Evolutionary conservation across 2,797 vertebrate genomes (phyloP), one percentile per base, ranked within the genome.

Genomic region (Enoplosus armatus): DNA sequence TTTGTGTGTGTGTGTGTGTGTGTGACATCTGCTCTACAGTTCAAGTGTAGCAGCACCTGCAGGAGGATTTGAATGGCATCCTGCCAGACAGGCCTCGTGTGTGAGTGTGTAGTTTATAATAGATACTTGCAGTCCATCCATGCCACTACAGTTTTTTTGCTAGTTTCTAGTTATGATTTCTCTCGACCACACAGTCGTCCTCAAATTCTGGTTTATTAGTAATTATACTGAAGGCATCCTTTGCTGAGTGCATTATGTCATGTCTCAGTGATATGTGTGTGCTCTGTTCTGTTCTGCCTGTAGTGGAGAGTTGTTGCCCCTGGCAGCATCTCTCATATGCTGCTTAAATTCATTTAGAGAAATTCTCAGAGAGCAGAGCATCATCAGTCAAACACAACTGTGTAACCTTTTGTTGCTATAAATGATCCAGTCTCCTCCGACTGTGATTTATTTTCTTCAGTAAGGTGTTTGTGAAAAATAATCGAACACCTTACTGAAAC

Each of bases 371-470:
- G 60, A 76, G 68, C 73, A 10, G 18, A 59, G 60, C 60, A 33
- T 64, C 67, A 73, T 73, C 70, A 58, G 68, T 80, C 45, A 64
- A 63, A 66, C 64, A 59, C 65, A 56, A 24, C 43, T 54, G 24
- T 33, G 33, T 29, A 64, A 50, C 50, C 24, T 37, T 69, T 60
- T 43, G 53, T 77, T 64, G 64, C 41, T 27, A 4, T 37, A 59
- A 78, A 79, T 45, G 59, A 2, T 78, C 35, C 53, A 18, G 22
- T 53, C 69, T 75, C 37, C 27, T 65, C 75, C 11, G 26, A 4
- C 14, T 43, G 15, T 71, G 61, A 77, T 80, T 82, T 72, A 27
- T 76, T 75, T 75, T 65, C 20, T 51, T 68, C 15, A 24, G 16
- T 12, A 51, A 60, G 64, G 8, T 63, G 16, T 73, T 67, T 16